Conservation (phyloP, 1,140 invertebrate species). For the Drosophila nannoptera region DNA sequence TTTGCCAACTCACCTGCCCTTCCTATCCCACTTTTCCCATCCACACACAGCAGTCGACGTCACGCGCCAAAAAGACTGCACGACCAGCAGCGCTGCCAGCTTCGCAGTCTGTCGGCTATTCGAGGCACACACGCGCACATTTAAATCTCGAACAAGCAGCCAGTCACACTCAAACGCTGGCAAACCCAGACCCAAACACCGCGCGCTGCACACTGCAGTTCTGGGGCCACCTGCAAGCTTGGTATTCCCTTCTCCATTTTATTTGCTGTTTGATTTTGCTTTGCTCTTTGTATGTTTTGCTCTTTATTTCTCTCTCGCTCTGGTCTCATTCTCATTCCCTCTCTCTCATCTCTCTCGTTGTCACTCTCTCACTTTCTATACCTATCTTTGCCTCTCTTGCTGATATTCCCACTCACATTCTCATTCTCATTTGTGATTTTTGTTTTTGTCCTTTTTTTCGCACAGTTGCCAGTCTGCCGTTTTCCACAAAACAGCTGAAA, state of each 20-base stretch:
- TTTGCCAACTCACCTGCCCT: slow-evolving; percentile 67
- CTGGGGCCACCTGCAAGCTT: slow-evolving; percentile 63
- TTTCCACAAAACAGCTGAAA: slow-evolving; percentile 77
- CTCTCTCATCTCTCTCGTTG: not conserved
- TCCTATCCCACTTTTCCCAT: slow-evolving; percentile 9
- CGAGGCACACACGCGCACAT: slow-evolving; percentile 22
- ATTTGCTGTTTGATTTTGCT: slow-evolving; percentile 44
- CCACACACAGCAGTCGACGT: slow-evolving; percentile 50
- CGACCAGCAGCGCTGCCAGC: slow-evolving; percentile 35
- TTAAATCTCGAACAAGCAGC: slow-evolving; percentile 3
- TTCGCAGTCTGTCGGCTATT: slow-evolving; percentile 50
- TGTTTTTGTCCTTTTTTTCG: slow-evolving; percentile 77
- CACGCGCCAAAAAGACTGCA: slow-evolving; percentile 74
- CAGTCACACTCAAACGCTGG: slow-evolving; percentile 17
- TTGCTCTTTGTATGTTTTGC: slow-evolving; percentile 9
- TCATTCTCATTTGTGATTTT: slow-evolving; percentile 62
- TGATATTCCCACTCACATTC: slow-evolving; percentile 19
- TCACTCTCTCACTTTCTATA: slow-evolving; percentile 2
- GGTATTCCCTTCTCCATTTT: slow-evolving; percentile 25
- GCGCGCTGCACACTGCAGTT: slow-evolving; percentile 27
- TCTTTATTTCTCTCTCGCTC: not conserved
- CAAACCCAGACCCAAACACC: not conserved
- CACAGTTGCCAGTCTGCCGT: slow-evolving; percentile 50
- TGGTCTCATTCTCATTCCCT: not conserved
- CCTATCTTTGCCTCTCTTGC: slow-evolving; percentile 20